These are phyloP conservation scores for Ommatoiulus sabulosus DNA, from an alignment of 2,888 invertebrate species.

Conservation along the genomic window DNA sequence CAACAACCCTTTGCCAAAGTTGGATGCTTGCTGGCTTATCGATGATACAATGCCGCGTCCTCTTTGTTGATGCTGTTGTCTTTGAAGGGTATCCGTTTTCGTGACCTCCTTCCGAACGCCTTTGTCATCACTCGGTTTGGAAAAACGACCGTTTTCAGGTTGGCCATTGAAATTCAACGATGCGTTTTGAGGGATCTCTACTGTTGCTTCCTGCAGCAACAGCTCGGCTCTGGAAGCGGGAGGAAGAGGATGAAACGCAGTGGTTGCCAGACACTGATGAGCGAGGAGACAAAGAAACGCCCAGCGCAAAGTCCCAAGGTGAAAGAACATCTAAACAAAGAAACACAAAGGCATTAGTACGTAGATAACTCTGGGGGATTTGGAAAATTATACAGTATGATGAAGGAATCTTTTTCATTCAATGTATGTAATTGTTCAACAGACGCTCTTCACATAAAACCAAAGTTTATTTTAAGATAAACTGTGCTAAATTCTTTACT, in stretches of 20 bases:
- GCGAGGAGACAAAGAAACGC: not conserved
- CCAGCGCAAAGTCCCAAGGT: not conserved
- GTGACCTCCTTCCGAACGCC: constrained; percentile 9
- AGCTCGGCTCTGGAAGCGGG: constrained; percentile 18
- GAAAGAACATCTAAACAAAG: constrained; percentile 29
- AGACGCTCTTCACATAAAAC: not conserved
- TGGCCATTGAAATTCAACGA: constrained; percentile 49
- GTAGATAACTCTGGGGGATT: not conserved
- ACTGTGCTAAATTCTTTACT: too few species aligned
- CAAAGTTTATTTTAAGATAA: too few species aligned
- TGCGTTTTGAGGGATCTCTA: not conserved
- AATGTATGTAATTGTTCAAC: not conserved
- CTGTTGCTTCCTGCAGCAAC: constrained; percentile 29
- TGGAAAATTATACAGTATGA: not conserved
- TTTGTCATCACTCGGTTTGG: constrained; percentile 13
- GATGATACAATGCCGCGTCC: constrained; percentile 55
- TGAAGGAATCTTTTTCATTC: not conserved
- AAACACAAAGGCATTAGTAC: not conserved
- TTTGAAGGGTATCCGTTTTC: constrained; percentile 48
- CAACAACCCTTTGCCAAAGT: constrained; percentile 55
- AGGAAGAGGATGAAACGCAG: constrained; percentile 30
- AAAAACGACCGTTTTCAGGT: not conserved
- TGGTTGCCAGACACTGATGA: not conserved
- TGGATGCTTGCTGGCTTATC: constrained; percentile 52
- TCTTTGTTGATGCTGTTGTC: constrained; percentile 41